Conservation (phyloP, 2,888 invertebrate genomes). For the Halictus ligatus region DNA sequence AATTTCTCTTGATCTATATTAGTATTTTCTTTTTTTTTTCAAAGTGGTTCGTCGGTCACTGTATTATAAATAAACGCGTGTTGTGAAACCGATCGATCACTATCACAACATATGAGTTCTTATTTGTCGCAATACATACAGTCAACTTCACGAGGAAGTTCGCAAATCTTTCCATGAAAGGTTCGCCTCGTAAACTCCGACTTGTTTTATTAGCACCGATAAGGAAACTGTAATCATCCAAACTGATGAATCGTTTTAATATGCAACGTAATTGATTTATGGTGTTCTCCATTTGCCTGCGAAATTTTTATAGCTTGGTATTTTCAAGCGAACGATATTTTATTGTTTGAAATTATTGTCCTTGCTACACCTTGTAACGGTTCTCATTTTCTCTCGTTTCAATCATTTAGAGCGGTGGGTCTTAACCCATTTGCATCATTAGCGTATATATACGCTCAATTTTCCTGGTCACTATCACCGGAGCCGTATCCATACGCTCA, state of each 20-base stretch:
- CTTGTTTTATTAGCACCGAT: neutral
- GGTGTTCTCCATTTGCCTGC: neutral
- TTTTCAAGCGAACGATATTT: neutral
- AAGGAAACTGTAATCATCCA: neutral
- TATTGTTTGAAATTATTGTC: no score
- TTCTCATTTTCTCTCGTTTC: no score
- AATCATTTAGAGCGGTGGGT: no score
- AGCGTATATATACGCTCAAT: no score
- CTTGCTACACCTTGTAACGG: no score
- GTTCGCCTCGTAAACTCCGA: neutral
- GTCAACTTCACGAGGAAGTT: neutral
- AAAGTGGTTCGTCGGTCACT: neutral
- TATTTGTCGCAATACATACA: neutral
- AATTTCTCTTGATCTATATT: no score
- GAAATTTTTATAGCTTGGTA: neutral
- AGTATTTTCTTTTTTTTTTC: neutral
- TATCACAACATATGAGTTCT: neutral
- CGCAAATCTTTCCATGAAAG: neutral
- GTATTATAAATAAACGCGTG: neutral
- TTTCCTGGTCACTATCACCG: no score
- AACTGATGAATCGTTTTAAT: neutral
- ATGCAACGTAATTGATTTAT: neutral
- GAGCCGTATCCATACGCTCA: no score
- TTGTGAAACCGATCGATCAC: neutral
- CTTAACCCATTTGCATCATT: no score